These are phyloP conservation scores for Eumerus sabulonum DNA, from an alignment of 2,888 invertebrate species.

Conservation along the genomic window DNA sequence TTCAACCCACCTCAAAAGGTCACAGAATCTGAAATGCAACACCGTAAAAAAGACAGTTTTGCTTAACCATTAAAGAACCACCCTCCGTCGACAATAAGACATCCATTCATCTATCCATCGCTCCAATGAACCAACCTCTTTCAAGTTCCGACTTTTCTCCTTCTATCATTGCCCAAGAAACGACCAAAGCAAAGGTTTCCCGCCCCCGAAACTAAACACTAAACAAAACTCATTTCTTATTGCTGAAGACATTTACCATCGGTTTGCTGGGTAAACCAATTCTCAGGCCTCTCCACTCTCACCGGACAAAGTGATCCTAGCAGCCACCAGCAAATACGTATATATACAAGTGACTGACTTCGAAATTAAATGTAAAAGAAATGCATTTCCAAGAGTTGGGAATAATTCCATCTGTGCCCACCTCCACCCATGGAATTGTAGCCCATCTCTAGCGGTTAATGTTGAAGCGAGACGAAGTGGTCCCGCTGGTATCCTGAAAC, in stretches of 20 bases:
- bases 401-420: conserved; percentile 33
- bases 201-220: conserved; percentile 8
- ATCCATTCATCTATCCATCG: conserved; percentile 54
- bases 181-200: conserved; percentile 22
- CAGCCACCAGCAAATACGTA: too few species aligned
- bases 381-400: conserved; percentile 56
- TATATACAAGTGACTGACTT: conserved; percentile 40
- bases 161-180: neutral
- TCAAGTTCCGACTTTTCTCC: conserved; percentile 16
- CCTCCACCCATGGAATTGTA: neutral
- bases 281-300: neutral
- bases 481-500: conserved; percentile 44
- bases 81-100: conserved; percentile 18
- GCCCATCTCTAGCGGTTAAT: too few species aligned
- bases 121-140: conserved; percentile 14
- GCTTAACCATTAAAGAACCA: too few species aligned
- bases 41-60: conserved; percentile 28
- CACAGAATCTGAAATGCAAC: conserved; percentile 31
- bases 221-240: conserved; percentile 56
- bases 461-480: conserved; percentile 3
- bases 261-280: conserved; percentile 57
- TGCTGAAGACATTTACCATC: conserved; percentile 32
- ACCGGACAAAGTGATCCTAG: conserved; percentile 22
- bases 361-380: conserved; percentile 60
- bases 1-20: neutral